phyloP scores from a whole-genome alignment of 2,888 invertebrate species.

The Hirtodrosophila duncani region DNA sequence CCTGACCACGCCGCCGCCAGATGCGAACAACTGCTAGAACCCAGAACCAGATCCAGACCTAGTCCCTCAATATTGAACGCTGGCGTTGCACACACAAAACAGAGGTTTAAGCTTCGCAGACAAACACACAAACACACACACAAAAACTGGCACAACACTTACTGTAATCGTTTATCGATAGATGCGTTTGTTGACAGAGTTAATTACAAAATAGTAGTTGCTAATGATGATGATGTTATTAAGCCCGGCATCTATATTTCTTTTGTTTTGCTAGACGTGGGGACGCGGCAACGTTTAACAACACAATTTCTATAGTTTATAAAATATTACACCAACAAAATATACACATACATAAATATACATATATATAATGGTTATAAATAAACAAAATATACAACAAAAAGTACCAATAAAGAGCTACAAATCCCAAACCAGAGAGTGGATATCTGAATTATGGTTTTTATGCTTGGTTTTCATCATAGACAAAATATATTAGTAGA shows the following conservation, averaged over 20 bases:
- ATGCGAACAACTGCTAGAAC: constrained; percentile 90
- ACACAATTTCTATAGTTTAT: constrained; percentile 42
- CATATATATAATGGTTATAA: constrained; percentile 4
- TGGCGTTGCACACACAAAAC: constrained; percentile 32
- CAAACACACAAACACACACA: constrained; percentile 2
- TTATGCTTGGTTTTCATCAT: too few species aligned
- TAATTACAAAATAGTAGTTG: too few species aligned
- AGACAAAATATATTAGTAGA: too few species aligned
- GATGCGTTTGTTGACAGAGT: constrained; percentile 5
- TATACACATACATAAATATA: constrained; percentile 32
- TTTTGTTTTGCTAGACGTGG: constrained; percentile 15
- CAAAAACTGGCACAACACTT: constrained; percentile 9
- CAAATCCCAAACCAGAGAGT: constrained; percentile 28
- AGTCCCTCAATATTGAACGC: constrained; percentile 20
- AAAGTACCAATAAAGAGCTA: constrained; percentile 45
- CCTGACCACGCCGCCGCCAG: constrained; percentile 90
- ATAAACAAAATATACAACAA: constrained; percentile 28
- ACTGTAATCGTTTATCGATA: too few species aligned
- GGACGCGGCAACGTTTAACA: constrained; percentile 23
- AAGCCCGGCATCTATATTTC: constrained; percentile 13
- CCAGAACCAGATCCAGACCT: neutral
- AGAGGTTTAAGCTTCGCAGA: too few species aligned
- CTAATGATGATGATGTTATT: too few species aligned
- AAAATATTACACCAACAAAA: constrained; percentile 18
- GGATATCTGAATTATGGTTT: neutral